Evolutionary conservation across 2,888 invertebrate species (phyloP), one percentile per base, ranked within the genome.

Genomic region (Leptopilina myrica): DNA sequence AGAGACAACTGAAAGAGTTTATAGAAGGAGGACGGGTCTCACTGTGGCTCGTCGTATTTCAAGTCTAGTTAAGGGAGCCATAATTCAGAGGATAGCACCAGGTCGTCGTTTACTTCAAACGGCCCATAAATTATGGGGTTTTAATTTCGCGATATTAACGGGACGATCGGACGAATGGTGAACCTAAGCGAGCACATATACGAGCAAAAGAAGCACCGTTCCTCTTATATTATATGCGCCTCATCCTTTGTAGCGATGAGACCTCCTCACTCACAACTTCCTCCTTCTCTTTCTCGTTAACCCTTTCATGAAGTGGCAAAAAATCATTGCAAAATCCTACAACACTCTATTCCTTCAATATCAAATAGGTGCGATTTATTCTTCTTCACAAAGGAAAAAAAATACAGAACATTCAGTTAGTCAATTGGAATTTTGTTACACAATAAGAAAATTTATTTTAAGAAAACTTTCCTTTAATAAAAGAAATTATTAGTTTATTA

Each of bases 21-120:
- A 80, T 69, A 85, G 83, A 83, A 85, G 85, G 85, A 88, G 86
- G 86, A 85, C 86, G 85, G 83, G 88, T 85, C 83, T 85, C 84
- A 79, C 82, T 79, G 84, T 85, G 87, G 86, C 88, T 88, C 90
- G 89, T 88, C 90, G 90, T 90, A 91, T 91, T 90, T 91, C 90
- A 90, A 90, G 90, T 89, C 91, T 91, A 90, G 91, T 91, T 91
- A 90, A 90, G 90, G 89, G 89, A 90, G 90, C 89, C 88, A 91
- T 90, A 91, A 91, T 90, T 91, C 89, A 91, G 87, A 83, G 90
- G 89, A 89, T 91, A 90, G 89, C 90, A 90, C 89, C 89, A 87
- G 88, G 87, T 89, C 90, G 88, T 86, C 88, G 87, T 88, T 88
- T 88, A 88, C 87, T 89, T 90, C 88, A 89, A 91, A 90, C 88